These are phyloP conservation scores for Ligdia adustata DNA, from an alignment of 2,888 invertebrate species.

Conservation along the genomic window DNA sequence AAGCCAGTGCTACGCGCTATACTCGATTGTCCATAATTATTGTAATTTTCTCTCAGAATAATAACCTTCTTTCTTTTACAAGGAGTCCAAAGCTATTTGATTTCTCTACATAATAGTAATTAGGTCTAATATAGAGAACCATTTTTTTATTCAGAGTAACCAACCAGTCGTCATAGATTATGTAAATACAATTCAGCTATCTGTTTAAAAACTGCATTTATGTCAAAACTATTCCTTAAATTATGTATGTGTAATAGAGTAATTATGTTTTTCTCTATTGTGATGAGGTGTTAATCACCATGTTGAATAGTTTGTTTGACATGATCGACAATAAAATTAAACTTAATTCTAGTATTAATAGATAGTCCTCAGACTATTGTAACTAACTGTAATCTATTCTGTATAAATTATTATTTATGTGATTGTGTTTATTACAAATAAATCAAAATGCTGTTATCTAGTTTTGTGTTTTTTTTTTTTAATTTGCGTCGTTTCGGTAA, in stretches of 20 bases:
- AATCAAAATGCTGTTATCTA: conserved; percentile 69
- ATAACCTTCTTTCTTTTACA: no score
- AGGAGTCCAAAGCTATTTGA: no score
- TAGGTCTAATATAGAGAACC: no score
- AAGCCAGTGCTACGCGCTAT: no score
- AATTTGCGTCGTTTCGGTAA: background rate
- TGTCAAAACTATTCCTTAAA: conserved; percentile 3
- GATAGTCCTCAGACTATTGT: conserved; percentile 37
- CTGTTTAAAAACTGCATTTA: conserved; percentile 21
- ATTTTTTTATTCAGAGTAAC: no score
- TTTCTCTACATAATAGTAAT: no score
- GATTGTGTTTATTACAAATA: conserved; percentile 79
- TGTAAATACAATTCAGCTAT: no score
- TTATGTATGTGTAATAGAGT: background rate
- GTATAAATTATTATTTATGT: conserved; percentile 65
- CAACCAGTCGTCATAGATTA: no score
- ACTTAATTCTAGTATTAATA: conserved; percentile 75
- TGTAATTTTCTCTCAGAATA: no score
- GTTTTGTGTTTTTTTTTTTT: conserved; percentile 7
- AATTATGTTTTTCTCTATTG: background rate
- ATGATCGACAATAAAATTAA: conserved; percentile 80
- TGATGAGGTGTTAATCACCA: conserved; percentile 34
- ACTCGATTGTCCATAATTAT: no score
- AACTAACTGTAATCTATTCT: conserved; percentile 58
- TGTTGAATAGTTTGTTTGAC: conserved; percentile 63